These are phyloP conservation scores for Toxotes jaculatrix DNA, from an alignment of 2,113 vertebrate genomes.

Conservation along the genomic window DNA sequence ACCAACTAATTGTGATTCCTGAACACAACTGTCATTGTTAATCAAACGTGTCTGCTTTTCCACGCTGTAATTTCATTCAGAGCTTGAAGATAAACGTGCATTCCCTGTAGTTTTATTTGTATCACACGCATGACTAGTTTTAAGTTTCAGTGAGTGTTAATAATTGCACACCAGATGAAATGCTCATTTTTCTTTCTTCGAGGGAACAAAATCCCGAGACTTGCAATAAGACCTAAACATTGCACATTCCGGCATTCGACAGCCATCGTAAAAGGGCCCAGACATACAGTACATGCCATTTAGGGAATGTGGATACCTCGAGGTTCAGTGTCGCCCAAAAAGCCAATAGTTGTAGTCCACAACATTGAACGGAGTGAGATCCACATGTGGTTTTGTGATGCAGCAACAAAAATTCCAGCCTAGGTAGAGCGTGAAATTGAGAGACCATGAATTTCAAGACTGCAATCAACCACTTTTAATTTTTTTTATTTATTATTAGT, in stretches of 20 bases:
- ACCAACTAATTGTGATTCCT: constrained; percentile 81
- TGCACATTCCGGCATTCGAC: constrained; percentile 78
- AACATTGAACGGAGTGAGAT: constrained; percentile 23
- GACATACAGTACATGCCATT: constrained; percentile 37
- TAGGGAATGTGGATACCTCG: constrained; percentile 31
- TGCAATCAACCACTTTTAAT: constrained; percentile 86
- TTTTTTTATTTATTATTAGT: constrained; percentile 86
- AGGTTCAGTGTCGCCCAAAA: constrained; percentile 79
- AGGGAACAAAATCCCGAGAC: constrained; percentile 41
- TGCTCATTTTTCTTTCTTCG: constrained; percentile 24
- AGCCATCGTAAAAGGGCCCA: constrained; percentile 58
- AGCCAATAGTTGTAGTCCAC: constrained; percentile 36
- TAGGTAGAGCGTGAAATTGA: constrained; percentile 38
- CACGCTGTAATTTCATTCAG: constrained; percentile 62
- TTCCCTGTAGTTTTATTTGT: constrained; percentile 72
- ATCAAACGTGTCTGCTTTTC: constrained; percentile 59
- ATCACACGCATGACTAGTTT: constrained; percentile 63
- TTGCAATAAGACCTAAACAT: constrained; percentile 68
- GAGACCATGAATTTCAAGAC: constrained; percentile 78
- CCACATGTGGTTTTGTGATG: constrained; percentile 16
- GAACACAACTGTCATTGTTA: constrained; percentile 68
- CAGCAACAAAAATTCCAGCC: constrained; percentile 27
- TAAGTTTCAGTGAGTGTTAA: constrained; percentile 61
- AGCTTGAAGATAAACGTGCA: constrained; percentile 70
- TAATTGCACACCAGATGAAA: constrained; percentile 67